These are phyloP conservation scores for Tragelaphus imberbis DNA, from an alignment of 2,113 vertebrate genomes.

Conservation along the genomic window DNA sequence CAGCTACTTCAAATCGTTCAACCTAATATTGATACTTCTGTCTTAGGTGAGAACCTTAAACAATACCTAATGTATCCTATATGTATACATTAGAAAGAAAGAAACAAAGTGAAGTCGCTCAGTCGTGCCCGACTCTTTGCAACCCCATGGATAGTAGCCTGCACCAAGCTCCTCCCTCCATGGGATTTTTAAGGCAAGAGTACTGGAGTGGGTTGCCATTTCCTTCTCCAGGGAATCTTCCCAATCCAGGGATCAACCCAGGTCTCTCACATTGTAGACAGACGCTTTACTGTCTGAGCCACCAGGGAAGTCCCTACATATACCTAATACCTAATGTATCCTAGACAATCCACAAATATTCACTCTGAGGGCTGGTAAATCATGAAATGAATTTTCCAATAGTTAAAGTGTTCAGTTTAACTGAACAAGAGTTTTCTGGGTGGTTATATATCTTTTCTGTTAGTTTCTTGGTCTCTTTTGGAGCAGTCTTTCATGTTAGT, in stretches of 20 bases:
- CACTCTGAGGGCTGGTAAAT: neutral
- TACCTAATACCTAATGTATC: neutral
- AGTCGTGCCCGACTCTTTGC: no score
- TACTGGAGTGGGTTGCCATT: no score
- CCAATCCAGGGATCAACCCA: no score
- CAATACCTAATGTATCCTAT: neutral
- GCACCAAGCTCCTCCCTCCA: no score
- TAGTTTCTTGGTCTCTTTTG: neutral
- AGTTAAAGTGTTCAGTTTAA: neutral
- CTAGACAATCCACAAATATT: neutral
- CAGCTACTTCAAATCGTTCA: neutral
- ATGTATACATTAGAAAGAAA: neutral
- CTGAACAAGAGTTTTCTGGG: neutral
- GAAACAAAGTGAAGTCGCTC: no score
- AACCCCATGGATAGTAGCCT: no score
- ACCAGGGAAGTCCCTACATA: neutral
- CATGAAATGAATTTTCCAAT: constrained; percentile 24
- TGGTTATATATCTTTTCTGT: neutral
- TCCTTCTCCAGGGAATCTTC: no score
- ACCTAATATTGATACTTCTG: neutral
- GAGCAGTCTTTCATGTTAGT: neutral
- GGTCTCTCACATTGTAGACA: no score
- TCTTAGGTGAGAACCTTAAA: neutral
- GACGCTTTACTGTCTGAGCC: no score
- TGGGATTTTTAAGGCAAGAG: no score